Evolutionary conservation across 2,113 vertebrate genomes (phyloP), one percentile per base, ranked within the genome.

Genomic region (Camelus bactrianus): DNA sequence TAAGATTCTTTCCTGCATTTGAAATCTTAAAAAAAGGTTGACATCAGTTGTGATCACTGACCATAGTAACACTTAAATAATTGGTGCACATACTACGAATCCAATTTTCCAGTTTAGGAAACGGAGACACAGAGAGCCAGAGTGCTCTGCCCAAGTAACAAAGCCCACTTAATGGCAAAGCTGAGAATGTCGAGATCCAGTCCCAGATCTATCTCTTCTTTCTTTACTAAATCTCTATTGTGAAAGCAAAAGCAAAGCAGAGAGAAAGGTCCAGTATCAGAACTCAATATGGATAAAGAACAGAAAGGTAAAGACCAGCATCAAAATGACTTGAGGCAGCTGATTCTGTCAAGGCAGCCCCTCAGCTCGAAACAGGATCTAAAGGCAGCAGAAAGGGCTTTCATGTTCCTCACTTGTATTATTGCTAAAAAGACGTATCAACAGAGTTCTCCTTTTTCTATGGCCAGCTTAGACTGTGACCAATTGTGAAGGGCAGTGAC

Each of bases 31-130:
- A 77, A 92, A 94, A 62, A 67, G 24, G n/a, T 20, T 60, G 38
- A 38, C 30, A 89, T 83, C 54, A 89, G 8, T 82, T 87, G 26
- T 79, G 50, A 85, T 91, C 50, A 79, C 10, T 26, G 24, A 64
- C 54, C 90, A 70, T 1, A 46, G 28, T 38, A 54, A 81, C 54
- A 64, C 16, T 93, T 65, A 84, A 72, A 83, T 80, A 89, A 54
- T 5, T 89, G 62, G 28, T 67, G 6, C 24, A 52, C 2, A 3
- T 81, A 54, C 30, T 54, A 91, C 14, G 46, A 85, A 93, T 86
- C 24, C n/a, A 84, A 19, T 50, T 93, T 89, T 77, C 83, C 20
- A 79, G 80, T 19, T 93, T 90, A 77, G 58, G 88, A 89, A 54
- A 70, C 19, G 5, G 90, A 95, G 65, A 67, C 58, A 83, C 72